phyloP scores from a whole-genome alignment of 2,113 vertebrate genomes.

The Prolemur simus region DNA sequence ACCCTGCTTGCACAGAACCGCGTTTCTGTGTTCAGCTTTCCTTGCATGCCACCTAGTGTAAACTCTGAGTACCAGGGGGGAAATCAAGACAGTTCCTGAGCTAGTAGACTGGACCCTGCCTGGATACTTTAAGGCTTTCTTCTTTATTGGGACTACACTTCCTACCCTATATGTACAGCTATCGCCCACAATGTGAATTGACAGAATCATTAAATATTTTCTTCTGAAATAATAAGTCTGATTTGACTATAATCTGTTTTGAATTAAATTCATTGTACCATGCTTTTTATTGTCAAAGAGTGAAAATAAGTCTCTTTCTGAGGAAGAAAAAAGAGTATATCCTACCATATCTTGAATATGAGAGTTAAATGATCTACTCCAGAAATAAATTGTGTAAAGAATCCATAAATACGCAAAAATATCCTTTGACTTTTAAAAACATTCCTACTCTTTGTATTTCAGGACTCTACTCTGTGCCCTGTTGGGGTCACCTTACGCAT shows the following conservation, averaged over 20 bases:
- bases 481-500: rapidly evolving
- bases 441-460: neutral
- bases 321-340: neutral
- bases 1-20: neutral
- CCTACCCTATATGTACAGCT: neutral
- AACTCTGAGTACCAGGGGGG: conserved; percentile 79
- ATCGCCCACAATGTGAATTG: neutral
- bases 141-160: neutral
- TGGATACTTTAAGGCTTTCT: neutral
- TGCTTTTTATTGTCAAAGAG: conserved; percentile 20
- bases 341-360: neutral
- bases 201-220: neutral
- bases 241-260: neutral
- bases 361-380: neutral
- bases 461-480: neutral
- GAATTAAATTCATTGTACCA: neutral
- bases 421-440: neutral
- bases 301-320: neutral
- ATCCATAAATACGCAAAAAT: neutral
- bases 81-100: neutral
- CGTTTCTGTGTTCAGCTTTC: conserved; percentile 77
- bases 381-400: neutral
- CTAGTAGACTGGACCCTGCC: neutral
- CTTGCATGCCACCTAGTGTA: conserved; percentile 90
- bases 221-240: neutral